Evolutionary conservation across 2,797 vertebrate genomes (phyloP), one percentile per base, ranked within the genome.

Genomic region (Epinephelus malabaricus): DNA sequence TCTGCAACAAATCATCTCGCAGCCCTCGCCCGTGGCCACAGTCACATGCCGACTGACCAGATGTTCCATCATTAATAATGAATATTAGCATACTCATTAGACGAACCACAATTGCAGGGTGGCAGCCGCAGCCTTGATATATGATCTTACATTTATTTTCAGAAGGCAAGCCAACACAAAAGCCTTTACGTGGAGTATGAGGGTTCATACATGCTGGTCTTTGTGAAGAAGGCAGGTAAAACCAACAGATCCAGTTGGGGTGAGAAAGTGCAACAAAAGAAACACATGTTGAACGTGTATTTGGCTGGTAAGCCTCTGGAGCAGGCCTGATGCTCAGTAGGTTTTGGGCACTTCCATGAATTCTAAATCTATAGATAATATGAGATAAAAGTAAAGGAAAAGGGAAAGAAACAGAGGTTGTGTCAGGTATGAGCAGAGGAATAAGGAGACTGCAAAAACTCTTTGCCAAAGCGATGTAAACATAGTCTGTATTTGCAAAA

Each of bases 51-150:
- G 79, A 82, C 82, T 79, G 83, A 88, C 81, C 88, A 86, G 83
- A 92, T 88, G 90, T 81, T 89, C 56, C 53, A 76, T 82, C 81
- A 81, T 88, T 81, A 91, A 90, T 91, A 86, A 91, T 89, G 79
- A 80, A 87, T 83, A 83, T 85, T 81, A 82, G 72, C 56, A 71
- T 68, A 75, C 60, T 85, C 73, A 81, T 90, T 86, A 83, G 72
- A 3, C 14, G 63, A 25, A 85, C 70, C 78, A 67, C 66, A 78
- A 82, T 55, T 65, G 71, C 3, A 5, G 61, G 23, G 66, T 38
- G 47, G 78, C 60, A 58, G 59, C 67, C 43, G 5, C 49, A 53
- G 72, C 62, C 27, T 68, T 81, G 85, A 86, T 68, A 82, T 73
- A 71, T 69, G 67, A 79, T 76, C 62, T 82, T 64, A 62, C 49